These are phyloP conservation scores for Pagetopsis macropterus DNA, from an alignment of 2,797 vertebrate species.

Conservation along the genomic window DNA sequence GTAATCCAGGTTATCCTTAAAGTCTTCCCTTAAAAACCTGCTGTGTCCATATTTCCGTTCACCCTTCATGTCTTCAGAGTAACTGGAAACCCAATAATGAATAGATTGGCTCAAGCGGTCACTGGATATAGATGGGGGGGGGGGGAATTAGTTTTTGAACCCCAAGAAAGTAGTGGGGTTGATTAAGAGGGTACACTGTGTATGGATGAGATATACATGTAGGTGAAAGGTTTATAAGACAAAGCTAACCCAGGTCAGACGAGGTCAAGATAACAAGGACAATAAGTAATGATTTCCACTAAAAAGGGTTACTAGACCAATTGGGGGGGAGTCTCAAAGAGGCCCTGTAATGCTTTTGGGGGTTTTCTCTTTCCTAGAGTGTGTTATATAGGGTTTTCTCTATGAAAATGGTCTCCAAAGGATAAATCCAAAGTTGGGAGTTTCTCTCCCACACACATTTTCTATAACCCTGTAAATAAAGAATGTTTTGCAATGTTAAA, in stretches of 20 bases:
- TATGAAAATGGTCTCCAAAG: too few species aligned
- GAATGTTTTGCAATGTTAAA: background rate
- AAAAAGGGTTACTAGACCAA: background rate
- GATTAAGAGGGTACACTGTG: background rate
- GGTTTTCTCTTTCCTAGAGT: background rate
- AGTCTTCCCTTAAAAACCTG: background rate
- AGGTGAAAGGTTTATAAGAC: constrained; percentile 52
- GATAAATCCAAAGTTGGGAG: too few species aligned
- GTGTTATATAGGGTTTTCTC: too few species aligned
- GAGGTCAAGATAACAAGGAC: constrained; percentile 20
- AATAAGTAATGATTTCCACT: constrained; percentile 30
- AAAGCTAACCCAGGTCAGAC: constrained; percentile 22
- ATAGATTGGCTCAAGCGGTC: background rate
- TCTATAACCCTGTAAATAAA: background rate
- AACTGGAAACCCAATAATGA: background rate
- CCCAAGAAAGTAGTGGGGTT: background rate
- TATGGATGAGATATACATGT: background rate
- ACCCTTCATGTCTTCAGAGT: background rate
- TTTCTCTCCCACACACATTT: too few species aligned
- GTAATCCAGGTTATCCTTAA: constrained; percentile 69
- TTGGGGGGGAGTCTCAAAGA: background rate
- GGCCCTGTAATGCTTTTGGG: background rate
- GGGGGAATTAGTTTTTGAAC: background rate
- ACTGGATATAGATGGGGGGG: background rate
- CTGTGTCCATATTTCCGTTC: too few species aligned